A percentile compares a stretch with the other conserved stretches of the same genome.
These are phyloP conservation scores for Tympanuchus pallidicinctus DNA, from an alignment of 2,113 vertebrate genomes.

Conservation along the genomic window DNA sequence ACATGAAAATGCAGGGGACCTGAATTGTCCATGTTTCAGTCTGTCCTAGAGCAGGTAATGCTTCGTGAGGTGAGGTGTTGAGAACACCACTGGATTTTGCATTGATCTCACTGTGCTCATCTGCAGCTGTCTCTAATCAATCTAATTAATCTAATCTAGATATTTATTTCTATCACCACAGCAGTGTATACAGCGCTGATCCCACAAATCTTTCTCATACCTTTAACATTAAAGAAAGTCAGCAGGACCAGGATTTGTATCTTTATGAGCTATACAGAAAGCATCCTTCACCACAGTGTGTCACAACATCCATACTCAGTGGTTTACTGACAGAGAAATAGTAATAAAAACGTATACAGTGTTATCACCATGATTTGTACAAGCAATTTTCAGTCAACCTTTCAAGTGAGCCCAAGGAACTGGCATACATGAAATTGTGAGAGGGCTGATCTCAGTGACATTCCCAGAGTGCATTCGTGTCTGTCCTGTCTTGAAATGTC, in stretches of 20 bases:
- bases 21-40: not conserved
- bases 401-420: not conserved
- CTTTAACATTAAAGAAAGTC: not conserved
- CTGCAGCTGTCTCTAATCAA: not conserved
- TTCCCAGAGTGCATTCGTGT: not conserved
- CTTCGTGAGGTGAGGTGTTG: not conserved
- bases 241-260: not conserved
- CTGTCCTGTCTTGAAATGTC: not conserved
- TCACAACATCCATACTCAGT: not conserved
- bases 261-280: not conserved
- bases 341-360: not conserved
- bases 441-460: not conserved
- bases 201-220: not conserved
- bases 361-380: not conserved
- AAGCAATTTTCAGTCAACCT: not conserved
- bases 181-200: not conserved
- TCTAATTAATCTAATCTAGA: not conserved
- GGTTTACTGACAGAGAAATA: not conserved
- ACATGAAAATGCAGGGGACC: not conserved
- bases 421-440: not conserved
- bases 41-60: not conserved
- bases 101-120: not conserved
- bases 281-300: not conserved
- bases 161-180: not conserved
- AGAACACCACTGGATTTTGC: not conserved